These are phyloP conservation scores for Parnassius orleans DNA, from an alignment of 2,888 invertebrate species.

Conservation along the genomic window DNA sequence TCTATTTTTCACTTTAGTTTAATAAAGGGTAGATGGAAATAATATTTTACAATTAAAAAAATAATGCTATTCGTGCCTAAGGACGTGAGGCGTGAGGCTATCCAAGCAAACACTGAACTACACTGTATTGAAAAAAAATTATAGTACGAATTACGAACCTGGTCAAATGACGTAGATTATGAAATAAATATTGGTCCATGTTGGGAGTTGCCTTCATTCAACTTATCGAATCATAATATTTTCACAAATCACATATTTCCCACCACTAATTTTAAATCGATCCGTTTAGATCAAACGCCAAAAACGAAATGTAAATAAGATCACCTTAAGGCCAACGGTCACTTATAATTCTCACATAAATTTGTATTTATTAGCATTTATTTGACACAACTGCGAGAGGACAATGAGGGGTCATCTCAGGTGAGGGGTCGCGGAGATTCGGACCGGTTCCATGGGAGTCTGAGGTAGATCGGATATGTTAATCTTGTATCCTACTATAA, in stretches of 20 bases:
- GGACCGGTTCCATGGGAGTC: slow-evolving; percentile 23
- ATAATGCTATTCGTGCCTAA: too few species aligned
- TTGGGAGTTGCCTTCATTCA: too few species aligned
- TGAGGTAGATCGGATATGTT: background rate
- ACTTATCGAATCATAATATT: background rate
- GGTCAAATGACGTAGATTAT: too few species aligned
- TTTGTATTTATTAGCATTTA: slow-evolving; percentile 57
- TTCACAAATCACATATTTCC: background rate
- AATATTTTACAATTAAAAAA: too few species aligned
- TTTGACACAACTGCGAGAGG: slow-evolving; percentile 32
- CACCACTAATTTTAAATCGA: slow-evolving; percentile 7
- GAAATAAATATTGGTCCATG: too few species aligned
- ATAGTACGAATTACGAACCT: too few species aligned
- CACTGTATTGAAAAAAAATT: too few species aligned
- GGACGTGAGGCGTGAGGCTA: too few species aligned
- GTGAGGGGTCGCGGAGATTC: slow-evolving; percentile 38
- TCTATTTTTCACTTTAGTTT: too few species aligned
- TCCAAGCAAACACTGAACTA: too few species aligned
- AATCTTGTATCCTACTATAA: background rate
- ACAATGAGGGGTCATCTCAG: slow-evolving; percentile 35
- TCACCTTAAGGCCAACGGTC: slow-evolving; percentile 50
- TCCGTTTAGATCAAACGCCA: slow-evolving; percentile 40
- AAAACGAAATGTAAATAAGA: slow-evolving; percentile 46
- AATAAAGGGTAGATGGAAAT: too few species aligned
- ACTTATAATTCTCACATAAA: slow-evolving; percentile 65